phyloP scores from a whole-genome alignment of 2,797 vertebrate species.

The Tokudaia muenninki region DNA sequence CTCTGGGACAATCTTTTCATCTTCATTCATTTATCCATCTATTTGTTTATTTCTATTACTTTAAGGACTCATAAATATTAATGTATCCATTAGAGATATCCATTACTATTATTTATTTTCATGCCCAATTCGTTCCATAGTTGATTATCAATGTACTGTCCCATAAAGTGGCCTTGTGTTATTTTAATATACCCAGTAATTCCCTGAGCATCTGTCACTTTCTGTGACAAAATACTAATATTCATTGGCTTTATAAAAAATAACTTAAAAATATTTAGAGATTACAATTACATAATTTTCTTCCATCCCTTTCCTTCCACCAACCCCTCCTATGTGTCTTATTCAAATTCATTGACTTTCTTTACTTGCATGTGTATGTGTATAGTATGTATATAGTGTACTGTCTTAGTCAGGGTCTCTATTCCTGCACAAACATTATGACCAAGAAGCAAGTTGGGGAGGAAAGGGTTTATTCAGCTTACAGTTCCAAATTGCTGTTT shows the following conservation, averaged over 20 bases:
- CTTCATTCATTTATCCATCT: slow-evolving; percentile 14
- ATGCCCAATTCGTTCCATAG: not conserved
- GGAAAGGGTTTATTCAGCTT: too few relatives aligned
- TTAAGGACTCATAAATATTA: not conserved
- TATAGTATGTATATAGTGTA: too few relatives aligned
- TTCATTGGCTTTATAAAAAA: not conserved
- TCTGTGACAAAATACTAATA: not conserved
- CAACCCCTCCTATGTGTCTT: not conserved
- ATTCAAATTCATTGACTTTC: not conserved
- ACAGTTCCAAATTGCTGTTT: too few relatives aligned
- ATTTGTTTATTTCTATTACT: slow-evolving; percentile 39
- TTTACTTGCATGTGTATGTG: not conserved
- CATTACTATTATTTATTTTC: slow-evolving; percentile 43
- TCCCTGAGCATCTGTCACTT: not conserved
- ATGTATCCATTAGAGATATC: slow-evolving; percentile 19
- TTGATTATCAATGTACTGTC: not conserved
- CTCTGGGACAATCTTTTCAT: not conserved
- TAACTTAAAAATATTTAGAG: not conserved
- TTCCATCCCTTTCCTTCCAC: not conserved
- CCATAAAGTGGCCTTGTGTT: not conserved
- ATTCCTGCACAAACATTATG: too few relatives aligned
- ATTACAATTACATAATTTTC: not conserved
- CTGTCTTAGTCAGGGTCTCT: too few relatives aligned
- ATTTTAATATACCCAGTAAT: not conserved
- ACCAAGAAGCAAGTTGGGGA: too few relatives aligned